These are phyloP conservation scores for Agrochola lychnidis DNA, from an alignment of 2,888 invertebrate genomes.

Conservation along the genomic window DNA sequence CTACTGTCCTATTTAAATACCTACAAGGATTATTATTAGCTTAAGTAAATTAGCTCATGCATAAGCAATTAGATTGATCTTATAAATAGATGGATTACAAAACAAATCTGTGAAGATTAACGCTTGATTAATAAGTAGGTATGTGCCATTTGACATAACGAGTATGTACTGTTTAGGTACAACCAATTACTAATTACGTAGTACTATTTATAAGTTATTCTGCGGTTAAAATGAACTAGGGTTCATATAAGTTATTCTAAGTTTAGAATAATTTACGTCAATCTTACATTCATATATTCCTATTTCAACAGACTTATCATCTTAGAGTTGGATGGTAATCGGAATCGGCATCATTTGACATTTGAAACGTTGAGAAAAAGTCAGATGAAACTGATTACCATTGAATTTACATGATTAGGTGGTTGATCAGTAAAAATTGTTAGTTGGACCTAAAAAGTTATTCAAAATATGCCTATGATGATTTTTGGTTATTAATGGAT, in stretches of 20 bases:
- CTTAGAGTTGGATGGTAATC: slow-evolving; percentile 46
- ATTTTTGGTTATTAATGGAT: slow-evolving; percentile 7
- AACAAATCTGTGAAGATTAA: slow-evolving; percentile 35
- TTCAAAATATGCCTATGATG: slow-evolving; percentile 15
- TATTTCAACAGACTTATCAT: slow-evolving; percentile 56
- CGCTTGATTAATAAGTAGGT: slow-evolving; percentile 41
- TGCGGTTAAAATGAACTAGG: slow-evolving; percentile 36
- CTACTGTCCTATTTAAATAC: slow-evolving; percentile 19
- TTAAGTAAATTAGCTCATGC: slow-evolving; percentile 4
- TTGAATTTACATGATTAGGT: slow-evolving; percentile 52
- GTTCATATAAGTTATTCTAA: slow-evolving; percentile 51
- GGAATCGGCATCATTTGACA: slow-evolving; percentile 53
- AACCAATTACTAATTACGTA: slow-evolving; percentile 32
- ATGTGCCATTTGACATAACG: slow-evolving; percentile 35
- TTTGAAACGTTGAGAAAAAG: slow-evolving; percentile 56
- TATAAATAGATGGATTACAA: slow-evolving; percentile 41
- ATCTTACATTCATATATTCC: slow-evolving; percentile 57
- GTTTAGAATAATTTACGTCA: slow-evolving; percentile 40
- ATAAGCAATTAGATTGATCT: slow-evolving; percentile 23
- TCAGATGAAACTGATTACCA: slow-evolving; percentile 38
- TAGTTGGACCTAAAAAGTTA: slow-evolving; percentile 27
- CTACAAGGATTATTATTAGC: slow-evolving; percentile 23
- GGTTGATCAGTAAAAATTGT: slow-evolving; percentile 29
- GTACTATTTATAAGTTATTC: slow-evolving; percentile 33
- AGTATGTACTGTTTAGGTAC: slow-evolving; percentile 20